These are phyloP conservation scores for Odontophorus gujanensis DNA, from an alignment of 2,113 vertebrate genomes.

Conservation along the genomic window DNA sequence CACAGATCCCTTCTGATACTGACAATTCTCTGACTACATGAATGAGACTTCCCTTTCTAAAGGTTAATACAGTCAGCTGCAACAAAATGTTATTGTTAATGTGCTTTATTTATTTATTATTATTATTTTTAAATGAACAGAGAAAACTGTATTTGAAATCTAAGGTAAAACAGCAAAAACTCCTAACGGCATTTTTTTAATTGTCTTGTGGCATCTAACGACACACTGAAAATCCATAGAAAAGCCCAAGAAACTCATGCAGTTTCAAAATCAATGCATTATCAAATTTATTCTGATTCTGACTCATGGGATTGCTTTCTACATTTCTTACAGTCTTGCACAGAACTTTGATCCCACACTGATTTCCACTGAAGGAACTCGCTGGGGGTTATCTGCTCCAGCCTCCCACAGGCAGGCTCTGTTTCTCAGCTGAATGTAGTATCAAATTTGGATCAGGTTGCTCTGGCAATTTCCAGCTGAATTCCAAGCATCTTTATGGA, in stretches of 20 bases:
- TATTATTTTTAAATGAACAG: not conserved
- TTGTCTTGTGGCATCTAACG: not conserved
- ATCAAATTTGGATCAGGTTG: not conserved
- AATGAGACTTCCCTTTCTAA: not conserved
- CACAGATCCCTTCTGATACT: not conserved
- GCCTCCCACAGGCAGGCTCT: not conserved
- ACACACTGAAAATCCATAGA: fast-evolving
- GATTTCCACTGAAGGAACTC: not conserved
- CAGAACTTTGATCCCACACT: not conserved
- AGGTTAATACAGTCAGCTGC: not conserved
- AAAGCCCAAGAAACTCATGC: fast-evolving
- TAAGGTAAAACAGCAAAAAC: not conserved
- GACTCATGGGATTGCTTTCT: not conserved
- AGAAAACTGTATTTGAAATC: not conserved
- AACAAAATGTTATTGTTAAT: not conserved
- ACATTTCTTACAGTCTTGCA: not conserved
- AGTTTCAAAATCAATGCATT: not conserved
- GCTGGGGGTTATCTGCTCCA: not conserved
- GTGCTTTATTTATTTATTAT: not conserved
- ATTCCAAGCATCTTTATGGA: not conserved
- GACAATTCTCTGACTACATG: fast-evolving
- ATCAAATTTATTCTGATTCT: not conserved
- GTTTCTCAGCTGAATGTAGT: not conserved
- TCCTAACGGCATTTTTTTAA: not conserved
- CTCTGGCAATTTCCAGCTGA: not conserved